These are phyloP conservation scores for Merluccius polli DNA, from an alignment of 2,797 vertebrate species.

Conservation along the genomic window DNA sequence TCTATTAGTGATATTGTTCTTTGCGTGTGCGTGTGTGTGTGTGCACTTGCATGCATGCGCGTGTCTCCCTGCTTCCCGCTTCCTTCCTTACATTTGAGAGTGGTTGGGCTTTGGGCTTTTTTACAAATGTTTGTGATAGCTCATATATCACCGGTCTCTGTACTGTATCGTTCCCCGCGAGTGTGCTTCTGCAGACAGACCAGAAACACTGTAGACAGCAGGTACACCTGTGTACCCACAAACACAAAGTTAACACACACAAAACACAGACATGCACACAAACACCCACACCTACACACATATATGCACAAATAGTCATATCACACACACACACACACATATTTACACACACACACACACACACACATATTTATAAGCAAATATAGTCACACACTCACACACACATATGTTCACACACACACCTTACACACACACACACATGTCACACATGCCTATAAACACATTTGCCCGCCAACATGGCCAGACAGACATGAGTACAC, in stretches of 20 bases:
- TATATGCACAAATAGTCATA: conserved; percentile 8
- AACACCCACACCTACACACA: conserved; percentile 25
- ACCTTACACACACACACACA: neutral
- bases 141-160: conserved; percentile 57
- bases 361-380: too few species aligned
- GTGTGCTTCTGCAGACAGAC: conserved; percentile 53
- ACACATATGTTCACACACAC: neutral
- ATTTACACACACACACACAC: conserved; percentile 5
- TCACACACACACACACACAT: conserved; percentile 5
- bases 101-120: conserved; percentile 40
- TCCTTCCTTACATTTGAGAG: conserved; percentile 7
- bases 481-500: neutral
- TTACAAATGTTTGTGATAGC: conserved; percentile 55
- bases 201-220: conserved; percentile 52
- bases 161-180: conserved; percentile 43
- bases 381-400: too few species aligned
- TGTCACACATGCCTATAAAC: too few species aligned
- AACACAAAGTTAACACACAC: conserved; percentile 17
- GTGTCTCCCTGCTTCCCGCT: conserved; percentile 2
- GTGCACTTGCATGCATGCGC: conserved; percentile 22
- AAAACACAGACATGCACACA: conserved; percentile 12
- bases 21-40: conserved; percentile 21
- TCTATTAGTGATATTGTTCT: neutral
- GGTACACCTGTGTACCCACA: conserved; percentile 12
- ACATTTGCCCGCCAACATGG: too few species aligned